A percentile compares a stretch with the other conserved stretches of the same genome.
Evolutionary conservation across 37 sponge, comb jelly and placozoan genomes (phyloP).

Genomic region (Hexactinellida sp.): DNA sequence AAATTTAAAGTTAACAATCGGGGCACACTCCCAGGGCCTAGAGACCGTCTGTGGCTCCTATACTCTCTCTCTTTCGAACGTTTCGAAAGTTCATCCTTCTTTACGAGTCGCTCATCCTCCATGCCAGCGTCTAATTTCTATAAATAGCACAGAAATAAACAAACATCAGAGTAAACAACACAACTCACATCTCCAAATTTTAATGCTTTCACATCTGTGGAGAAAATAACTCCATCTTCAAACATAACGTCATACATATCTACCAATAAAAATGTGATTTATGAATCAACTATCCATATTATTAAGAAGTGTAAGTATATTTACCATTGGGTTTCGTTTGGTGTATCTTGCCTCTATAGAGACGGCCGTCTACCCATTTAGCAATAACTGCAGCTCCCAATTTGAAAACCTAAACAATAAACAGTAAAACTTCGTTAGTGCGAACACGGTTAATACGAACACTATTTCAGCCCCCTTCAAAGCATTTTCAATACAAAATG

Average conservation of each 20-base stretch:
- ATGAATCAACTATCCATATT: not conserved
- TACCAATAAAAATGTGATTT: not conserved
- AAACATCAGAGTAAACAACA: not conserved
- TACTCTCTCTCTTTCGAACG: not conserved
- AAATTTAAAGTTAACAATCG: not conserved
- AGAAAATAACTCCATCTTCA: constrained; percentile 2
- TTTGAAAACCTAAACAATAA: not conserved
- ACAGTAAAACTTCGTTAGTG: not conserved
- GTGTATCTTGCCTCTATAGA: not conserved
- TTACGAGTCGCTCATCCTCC: not conserved
- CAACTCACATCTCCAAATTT: not conserved
- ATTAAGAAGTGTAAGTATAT: not conserved
- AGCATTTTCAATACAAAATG: too few relatives aligned
- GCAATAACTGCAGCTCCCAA: not conserved
- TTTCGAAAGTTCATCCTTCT: not conserved
- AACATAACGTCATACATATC: not conserved
- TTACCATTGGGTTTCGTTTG: not conserved
- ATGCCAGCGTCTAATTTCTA: not conserved
- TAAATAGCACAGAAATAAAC: not conserved
- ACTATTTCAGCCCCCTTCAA: too few relatives aligned
- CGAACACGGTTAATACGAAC: too few relatives aligned
- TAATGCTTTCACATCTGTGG: not conserved
- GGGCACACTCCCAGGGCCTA: not conserved
- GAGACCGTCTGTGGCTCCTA: not conserved
- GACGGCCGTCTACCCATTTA: not conserved